These are phyloP conservation scores for Anas platyrhynchos DNA, from an alignment of 2,113 vertebrate species.

Conservation along the genomic window DNA sequence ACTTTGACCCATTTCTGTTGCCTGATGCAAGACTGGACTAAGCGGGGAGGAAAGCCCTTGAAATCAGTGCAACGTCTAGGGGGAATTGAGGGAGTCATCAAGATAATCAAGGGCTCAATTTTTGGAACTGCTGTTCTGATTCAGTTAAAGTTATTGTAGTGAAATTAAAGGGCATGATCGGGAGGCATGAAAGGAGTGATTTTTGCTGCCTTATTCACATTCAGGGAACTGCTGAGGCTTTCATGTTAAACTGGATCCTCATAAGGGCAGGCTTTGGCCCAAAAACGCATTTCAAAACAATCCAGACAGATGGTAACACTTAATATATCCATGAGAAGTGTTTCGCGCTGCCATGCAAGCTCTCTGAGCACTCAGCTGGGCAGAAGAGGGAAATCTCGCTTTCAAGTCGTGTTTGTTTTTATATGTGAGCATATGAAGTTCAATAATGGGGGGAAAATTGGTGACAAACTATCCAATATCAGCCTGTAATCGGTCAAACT, in stretches of 20 bases:
- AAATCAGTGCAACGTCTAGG: background rate
- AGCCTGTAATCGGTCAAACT: background rate
- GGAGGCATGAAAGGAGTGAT: conserved; percentile 3
- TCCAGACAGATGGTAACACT: conserved; percentile 65
- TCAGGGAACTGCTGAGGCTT: conserved; percentile 20
- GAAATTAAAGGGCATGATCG: conserved; percentile 30
- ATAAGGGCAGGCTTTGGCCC: conserved; percentile 55
- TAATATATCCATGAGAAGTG: conserved; percentile 48
- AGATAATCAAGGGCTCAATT: background rate
- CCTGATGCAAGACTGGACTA: background rate
- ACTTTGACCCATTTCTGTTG: background rate
- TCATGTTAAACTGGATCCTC: conserved; percentile 54
- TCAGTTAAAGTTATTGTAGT: background rate
- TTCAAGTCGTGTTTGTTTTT: conserved; percentile 44
- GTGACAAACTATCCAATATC: background rate
- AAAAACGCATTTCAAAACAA: conserved; percentile 65
- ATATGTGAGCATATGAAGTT: background rate
- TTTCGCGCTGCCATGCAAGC: conserved; percentile 7
- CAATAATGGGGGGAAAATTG: background rate
- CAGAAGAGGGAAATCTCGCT: background rate
- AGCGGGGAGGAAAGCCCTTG: background rate
- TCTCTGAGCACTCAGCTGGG: background rate
- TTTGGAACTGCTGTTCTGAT: background rate
- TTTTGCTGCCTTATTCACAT: conserved; percentile 36
- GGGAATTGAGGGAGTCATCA: background rate